Evolutionary conservation across 2,113 vertebrate species (phyloP).

Genomic region (Amazona vittata): DNA sequence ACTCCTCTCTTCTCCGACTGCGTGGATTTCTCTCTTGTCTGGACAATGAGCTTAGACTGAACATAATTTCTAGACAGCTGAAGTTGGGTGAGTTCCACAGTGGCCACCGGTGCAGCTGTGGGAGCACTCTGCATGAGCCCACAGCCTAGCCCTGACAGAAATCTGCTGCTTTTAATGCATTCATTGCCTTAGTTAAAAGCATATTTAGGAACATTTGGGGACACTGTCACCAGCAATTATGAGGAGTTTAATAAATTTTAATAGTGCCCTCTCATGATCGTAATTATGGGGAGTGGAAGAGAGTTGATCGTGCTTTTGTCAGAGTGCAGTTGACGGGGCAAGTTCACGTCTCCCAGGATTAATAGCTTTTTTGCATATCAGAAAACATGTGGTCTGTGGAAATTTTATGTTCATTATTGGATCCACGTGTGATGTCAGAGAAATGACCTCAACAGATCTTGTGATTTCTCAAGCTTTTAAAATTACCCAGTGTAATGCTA

Average conservation of each 20-base stretch:
- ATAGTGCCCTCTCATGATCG: neutral
- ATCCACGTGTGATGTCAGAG: slow-evolving; percentile 5
- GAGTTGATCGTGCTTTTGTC: neutral
- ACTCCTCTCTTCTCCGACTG: neutral
- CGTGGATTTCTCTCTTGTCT: neutral
- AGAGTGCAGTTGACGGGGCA: neutral
- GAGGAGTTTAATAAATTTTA: neutral
- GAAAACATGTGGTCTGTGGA: neutral
- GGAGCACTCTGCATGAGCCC: rapidly evolving
- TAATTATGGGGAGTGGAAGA: neutral
- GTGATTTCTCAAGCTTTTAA: slow-evolving; percentile 23
- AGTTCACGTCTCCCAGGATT: neutral
- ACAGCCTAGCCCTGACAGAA: neutral
- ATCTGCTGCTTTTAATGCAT: neutral
- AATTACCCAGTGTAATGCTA: neutral
- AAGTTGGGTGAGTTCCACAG: neutral
- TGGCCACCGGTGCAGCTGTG: neutral
- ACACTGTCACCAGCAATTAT: neutral
- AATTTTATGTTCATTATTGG: neutral
- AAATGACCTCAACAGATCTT: slow-evolving; percentile 12
- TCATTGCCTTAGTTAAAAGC: neutral
- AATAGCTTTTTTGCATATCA: neutral
- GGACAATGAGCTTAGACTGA: neutral
- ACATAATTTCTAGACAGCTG: neutral
- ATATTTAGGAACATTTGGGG: neutral